Conservation (phyloP, 2,797 vertebrate species). For the Chromobotia macracanthus region DNA sequence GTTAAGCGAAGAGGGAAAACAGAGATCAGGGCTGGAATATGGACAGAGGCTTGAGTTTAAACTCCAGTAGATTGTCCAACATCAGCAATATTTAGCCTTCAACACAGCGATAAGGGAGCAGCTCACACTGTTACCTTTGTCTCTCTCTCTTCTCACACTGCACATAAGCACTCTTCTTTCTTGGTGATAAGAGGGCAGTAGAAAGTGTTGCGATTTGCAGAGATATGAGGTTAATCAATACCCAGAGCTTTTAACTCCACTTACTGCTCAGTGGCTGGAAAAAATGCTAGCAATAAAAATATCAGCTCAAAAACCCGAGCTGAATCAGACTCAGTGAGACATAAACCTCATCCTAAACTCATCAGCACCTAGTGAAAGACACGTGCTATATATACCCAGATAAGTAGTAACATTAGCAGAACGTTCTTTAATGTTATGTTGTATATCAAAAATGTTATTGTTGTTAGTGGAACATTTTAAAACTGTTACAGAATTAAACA, state of each 20-base stretch:
- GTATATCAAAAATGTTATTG: too few species aligned
- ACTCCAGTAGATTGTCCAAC: constrained; percentile 58
- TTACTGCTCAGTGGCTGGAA: constrained; percentile 76
- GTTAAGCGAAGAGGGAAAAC: constrained; percentile 29
- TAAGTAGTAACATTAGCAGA: too few species aligned
- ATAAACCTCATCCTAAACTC: constrained; percentile 34
- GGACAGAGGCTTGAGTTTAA: constrained; percentile 50
- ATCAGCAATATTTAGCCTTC: constrained; percentile 64
- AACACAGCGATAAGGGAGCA: constrained; percentile 60
- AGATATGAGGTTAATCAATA: constrained; percentile 75
- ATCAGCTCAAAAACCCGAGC: constrained; percentile 71
- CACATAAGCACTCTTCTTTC: constrained; percentile 12
- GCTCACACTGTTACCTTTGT: constrained; percentile 21
- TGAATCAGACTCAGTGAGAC: constrained; percentile 62
- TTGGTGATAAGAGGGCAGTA: constrained; percentile 62
- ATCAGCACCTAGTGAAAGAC: too few species aligned
- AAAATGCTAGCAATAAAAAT: constrained; percentile 73
- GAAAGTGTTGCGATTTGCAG: constrained; percentile 66
- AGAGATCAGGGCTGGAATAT: not conserved
- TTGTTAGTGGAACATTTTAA: too few species aligned
- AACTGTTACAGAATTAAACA: too few species aligned
- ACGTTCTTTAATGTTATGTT: too few species aligned
- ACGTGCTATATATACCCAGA: too few species aligned
- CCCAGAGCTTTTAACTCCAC: constrained; percentile 67
- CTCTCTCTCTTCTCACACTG: constrained; percentile 24